Conservation (phyloP, 2,797 vertebrate genomes). For the Nyctibius grandis region DNA sequence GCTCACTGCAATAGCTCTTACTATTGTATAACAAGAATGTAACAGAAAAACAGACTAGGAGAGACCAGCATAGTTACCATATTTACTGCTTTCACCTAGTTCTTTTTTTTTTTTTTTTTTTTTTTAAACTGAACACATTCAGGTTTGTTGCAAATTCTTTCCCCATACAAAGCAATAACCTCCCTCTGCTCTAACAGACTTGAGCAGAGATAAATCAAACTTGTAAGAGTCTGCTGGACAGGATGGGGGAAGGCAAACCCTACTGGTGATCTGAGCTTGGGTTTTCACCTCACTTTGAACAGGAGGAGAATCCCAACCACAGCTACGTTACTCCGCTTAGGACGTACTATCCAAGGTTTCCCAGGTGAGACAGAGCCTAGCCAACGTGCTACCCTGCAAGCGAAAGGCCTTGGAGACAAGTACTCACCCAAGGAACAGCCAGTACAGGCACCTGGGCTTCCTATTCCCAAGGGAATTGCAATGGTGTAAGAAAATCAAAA, state of each 20-base stretch:
- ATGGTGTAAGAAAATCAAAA: neutral
- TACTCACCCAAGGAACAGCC: neutral
- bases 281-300: neutral
- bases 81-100: conserved; percentile 14
- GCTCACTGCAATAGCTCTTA: conserved; percentile 33
- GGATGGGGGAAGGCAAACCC: neutral
- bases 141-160: neutral
- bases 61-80: conserved; percentile 23
- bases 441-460: neutral
- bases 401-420: neutral
- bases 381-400: accelerated
- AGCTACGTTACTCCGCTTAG: accelerated
- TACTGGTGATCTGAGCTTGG: neutral
- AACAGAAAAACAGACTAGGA: neutral
- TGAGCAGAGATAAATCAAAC: neutral
- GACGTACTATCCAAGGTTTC: neutral
- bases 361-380: neutral
- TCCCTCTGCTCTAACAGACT: neutral
- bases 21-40: conserved; percentile 61
- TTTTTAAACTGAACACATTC: neutral
- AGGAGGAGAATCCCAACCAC: neutral
- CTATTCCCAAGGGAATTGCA: neutral
- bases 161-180: neutral
- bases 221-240: neutral
- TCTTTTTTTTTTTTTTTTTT: neutral